Conservation (phyloP, 2,113 vertebrate species). For the Mixornis gularis region DNA sequence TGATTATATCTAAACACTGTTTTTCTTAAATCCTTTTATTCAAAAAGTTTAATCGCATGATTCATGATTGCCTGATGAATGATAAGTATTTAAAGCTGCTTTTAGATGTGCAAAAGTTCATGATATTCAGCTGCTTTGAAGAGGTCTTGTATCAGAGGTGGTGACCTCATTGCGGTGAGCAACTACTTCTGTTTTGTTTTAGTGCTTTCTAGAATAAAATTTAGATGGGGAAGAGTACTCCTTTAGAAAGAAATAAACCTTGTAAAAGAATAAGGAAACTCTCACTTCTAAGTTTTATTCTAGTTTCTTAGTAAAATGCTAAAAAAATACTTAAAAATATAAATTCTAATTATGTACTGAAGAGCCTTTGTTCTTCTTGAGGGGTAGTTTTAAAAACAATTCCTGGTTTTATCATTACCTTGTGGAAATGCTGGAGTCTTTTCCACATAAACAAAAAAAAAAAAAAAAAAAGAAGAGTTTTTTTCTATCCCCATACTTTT, state of each 20-base stretch:
- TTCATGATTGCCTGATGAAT: neutral
- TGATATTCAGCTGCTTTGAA: neutral
- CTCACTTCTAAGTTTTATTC: neutral
- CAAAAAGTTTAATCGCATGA: neutral
- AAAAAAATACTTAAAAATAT: neutral
- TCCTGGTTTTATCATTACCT: neutral
- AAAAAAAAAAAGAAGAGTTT: fast-evolving
- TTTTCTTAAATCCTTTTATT: neutral
- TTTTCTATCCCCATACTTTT: neutral
- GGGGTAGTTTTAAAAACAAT: neutral
- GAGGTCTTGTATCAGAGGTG: neutral
- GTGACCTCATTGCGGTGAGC: neutral
- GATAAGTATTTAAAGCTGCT: neutral
- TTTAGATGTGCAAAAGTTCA: neutral
- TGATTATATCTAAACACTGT: neutral
- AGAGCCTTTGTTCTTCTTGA: neutral
- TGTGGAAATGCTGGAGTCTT: neutral
- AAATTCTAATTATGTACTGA: neutral
- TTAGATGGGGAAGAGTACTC: neutral
- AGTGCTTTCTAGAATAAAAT: neutral
- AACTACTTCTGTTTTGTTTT: neutral
- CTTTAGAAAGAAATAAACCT: neutral
- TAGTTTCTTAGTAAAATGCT: neutral
- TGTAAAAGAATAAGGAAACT: neutral
- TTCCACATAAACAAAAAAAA: neutral